phyloP scores from a whole-genome alignment of 2,113 vertebrate species.

The Glaucomys volans region DNA sequence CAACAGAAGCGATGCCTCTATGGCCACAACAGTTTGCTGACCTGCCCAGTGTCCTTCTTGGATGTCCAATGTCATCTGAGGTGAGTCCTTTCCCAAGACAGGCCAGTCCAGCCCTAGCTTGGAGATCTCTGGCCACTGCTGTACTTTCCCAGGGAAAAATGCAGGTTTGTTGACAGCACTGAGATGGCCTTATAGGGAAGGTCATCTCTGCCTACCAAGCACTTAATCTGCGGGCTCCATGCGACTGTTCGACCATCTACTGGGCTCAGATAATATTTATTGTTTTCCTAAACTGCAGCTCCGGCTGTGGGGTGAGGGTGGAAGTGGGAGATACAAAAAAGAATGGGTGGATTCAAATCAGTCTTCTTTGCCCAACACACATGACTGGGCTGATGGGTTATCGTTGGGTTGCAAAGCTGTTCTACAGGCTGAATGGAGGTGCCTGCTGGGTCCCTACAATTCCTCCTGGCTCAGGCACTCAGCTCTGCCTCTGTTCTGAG shows the following conservation, averaged over 20 bases:
- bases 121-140: background rate
- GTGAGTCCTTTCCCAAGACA: background rate
- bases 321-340: background rate
- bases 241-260: background rate
- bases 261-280: background rate
- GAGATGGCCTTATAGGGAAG: background rate
- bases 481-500: accelerated
- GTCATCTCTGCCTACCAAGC: background rate
- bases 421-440: background rate
- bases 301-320: background rate
- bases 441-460: background rate
- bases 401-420: background rate
- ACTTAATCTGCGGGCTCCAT: background rate
- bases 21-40: background rate
- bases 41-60: too few relatives aligned
- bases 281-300: background rate
- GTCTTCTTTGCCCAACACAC: background rate
- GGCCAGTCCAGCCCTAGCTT: background rate
- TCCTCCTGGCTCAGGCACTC: background rate
- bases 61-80: background rate
- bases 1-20: too few relatives aligned
- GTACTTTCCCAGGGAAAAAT: background rate
- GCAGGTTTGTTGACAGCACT: background rate
- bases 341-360: background rate
- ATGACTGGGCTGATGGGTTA: background rate